Conservation (phyloP, 1,140 invertebrate genomes). For the Scaptomyza graminum region DNA sequence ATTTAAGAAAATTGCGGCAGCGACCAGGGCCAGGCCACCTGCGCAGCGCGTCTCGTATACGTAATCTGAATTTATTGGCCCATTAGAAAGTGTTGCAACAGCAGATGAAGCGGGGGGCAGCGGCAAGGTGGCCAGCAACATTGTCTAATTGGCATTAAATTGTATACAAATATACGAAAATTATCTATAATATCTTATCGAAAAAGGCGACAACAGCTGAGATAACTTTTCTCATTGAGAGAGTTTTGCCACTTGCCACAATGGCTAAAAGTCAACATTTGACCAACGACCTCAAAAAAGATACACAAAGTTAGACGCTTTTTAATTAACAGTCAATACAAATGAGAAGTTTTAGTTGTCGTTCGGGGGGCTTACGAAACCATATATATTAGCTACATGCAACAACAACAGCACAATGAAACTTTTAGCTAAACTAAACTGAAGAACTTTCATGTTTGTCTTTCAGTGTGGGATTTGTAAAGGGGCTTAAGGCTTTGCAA, state of each 20-base stretch:
- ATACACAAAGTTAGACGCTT: not conserved
- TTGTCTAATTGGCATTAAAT: not conserved
- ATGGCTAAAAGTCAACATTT: constrained; percentile 51
- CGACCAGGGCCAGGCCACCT: constrained; percentile 77
- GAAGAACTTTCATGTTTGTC: constrained; percentile 1
- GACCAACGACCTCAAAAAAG: not conserved
- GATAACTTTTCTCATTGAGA: no score
- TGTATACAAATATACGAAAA: not conserved
- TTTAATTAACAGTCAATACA: constrained; percentile 69
- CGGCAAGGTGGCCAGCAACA: not conserved
- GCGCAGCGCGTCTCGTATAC: constrained; percentile 75
- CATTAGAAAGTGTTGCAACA: constrained; percentile 69
- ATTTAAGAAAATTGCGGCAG: constrained; percentile 70
- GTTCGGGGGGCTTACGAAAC: no score
- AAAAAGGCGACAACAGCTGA: not conserved
- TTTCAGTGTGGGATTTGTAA: no score
- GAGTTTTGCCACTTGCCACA: no score
- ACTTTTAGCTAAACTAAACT: no score
- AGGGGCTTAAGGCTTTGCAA: constrained; percentile 18
- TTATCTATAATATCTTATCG: not conserved
- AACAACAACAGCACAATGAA: no score
- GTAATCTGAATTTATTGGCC: constrained; percentile 78
- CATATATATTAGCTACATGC: no score
- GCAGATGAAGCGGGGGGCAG: not conserved
- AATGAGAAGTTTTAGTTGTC: not conserved